Percentiles rank a stretch among this genome's conserved stretches.
Conservation (phyloP, 2,113 vertebrate species). For the Telmatochromis bifrenatus region DNA sequence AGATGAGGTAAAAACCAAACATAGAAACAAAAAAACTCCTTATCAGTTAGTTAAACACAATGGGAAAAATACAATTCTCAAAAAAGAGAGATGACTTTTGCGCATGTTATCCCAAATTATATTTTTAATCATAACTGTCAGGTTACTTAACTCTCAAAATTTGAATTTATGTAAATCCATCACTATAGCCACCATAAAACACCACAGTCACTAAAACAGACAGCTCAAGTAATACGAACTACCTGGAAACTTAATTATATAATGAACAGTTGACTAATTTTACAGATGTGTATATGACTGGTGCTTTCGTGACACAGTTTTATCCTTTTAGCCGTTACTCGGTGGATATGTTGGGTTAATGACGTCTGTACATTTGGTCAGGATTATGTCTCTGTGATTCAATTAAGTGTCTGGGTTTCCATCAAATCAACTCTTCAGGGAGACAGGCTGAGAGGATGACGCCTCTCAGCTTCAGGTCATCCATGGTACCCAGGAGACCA, state of each 20-base stretch:
- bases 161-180: not conserved
- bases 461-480: constrained; percentile 7
- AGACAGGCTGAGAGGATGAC: not conserved
- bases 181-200: not conserved
- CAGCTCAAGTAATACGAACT: not conserved
- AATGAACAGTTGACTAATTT: not conserved
- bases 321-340: not conserved
- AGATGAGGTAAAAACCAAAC: not conserved
- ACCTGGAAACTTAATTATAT: not conserved
- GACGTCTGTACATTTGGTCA: constrained; percentile 21
- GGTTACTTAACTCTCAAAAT: not conserved
- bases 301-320: not conserved
- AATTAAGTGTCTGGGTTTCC: constrained; percentile 38
- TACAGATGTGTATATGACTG: not conserved
- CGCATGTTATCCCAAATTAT: not conserved
- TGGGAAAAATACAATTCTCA: not conserved
- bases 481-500: constrained; percentile 4
- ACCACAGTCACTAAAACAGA: not conserved
- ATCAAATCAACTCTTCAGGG: constrained; percentile 37
- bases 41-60: not conserved
- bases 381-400: constrained; percentile 48
- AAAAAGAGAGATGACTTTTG: not conserved
- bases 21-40: not conserved
- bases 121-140: not conserved
- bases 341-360: constrained; percentile 14